Evolutionary conservation across 2,113 vertebrate genomes (phyloP).

Genomic region (Crotalus horridus): DNA sequence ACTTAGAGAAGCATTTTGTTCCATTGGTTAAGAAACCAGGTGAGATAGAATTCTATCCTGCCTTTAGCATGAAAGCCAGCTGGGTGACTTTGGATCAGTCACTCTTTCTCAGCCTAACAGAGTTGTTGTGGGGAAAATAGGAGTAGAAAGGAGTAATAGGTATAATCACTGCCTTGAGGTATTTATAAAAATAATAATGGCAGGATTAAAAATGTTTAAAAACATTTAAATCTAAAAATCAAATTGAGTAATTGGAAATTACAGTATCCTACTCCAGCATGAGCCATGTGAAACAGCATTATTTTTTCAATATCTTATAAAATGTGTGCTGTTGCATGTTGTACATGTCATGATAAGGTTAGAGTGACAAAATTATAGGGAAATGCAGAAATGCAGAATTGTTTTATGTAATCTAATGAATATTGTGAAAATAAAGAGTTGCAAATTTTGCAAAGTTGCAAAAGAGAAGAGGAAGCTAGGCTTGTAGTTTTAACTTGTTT

Average conservation of each 20-base stretch:
- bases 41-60: neutral
- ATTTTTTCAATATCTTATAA: neutral
- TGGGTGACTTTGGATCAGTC: neutral
- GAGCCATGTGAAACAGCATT: neutral
- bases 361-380: neutral
- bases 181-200: neutral
- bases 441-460: neutral
- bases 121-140: neutral
- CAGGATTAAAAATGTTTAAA: neutral
- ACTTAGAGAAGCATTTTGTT: neutral
- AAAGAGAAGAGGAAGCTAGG: neutral
- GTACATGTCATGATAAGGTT: neutral
- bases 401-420: neutral
- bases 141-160: neutral
- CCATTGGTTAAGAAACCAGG: neutral
- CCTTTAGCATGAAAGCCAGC: neutral
- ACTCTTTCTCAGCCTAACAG: neutral
- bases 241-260: neutral
- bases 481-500: neutral
- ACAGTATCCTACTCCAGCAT: neutral
- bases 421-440: neutral
- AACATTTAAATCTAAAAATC: neutral
- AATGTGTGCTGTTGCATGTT: neutral
- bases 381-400: neutral
- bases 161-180: neutral